Base-by-base conservation (phyloP, 2,888 invertebrate genomes). In the Drosophila neonasuta region DNA sequence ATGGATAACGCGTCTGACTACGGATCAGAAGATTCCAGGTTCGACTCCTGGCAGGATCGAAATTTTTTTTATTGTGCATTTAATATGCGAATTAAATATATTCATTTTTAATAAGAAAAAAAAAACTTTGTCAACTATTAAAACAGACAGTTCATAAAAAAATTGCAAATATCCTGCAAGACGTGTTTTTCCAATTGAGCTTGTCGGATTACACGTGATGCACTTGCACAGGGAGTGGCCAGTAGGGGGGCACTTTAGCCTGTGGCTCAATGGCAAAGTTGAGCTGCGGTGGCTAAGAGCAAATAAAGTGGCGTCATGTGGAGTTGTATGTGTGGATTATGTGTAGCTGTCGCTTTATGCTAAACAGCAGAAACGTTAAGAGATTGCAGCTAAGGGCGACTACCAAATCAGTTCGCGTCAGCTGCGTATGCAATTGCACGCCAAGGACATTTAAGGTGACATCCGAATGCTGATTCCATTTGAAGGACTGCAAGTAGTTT, bases 1-100 rank as follows among this genome's bases (percentile, higher is more conserved):
- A 80, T 80, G 80, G 80, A 80, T 80, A 80, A 80, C 89, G 89
- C 89, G 89, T 89, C 90, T 89, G 90, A 90, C 89, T 89, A 89
- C 90, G 90, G 90, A 90, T 89, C 90, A 89, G 90, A 89, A 89
- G 89, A 89, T 89, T 89, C 89, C 89, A 90, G 86, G 86, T 80
- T 86, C 86, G 86, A 79, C 84, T 79, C 79, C 79, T 79, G 79
- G 79, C 79, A 79, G 78, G 79, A 79, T 79, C 79, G 79, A 50
- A 7, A 1, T 0, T 17, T 29, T 51, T 57, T 15, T 15, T 15
- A 15, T 15, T 15, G 15, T 15, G 15, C 15, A 15, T 15, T 15
- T 15, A 15, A 15, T 15, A 15, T 15, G 15, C 15, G 2, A 15
- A 15, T 15, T 15, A 15, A 1, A 15, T 15, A 15, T 15, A 15